Evolutionary conservation across 2,113 vertebrate genomes (phyloP), one percentile per base, ranked within the genome.

Genomic region (Rostratula benghalensis): DNA sequence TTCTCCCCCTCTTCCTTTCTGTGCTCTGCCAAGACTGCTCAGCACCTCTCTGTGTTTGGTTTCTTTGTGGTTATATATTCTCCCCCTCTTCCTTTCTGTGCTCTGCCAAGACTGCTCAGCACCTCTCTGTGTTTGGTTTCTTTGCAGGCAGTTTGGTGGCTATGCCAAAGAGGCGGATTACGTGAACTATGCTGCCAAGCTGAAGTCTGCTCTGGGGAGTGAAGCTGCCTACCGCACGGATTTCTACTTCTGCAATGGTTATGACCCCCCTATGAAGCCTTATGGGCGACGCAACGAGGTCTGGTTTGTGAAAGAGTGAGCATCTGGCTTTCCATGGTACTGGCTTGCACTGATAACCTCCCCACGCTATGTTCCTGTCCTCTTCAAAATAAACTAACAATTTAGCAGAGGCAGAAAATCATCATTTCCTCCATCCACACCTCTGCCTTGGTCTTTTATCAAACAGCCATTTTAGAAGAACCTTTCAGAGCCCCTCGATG

Each of bases 241-340:
- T 88, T 93, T 98, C 94, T 99, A 99, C 96, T 97, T 99, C 94
- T 99, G 99, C 94, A 98, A 98, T 5, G 98, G 98, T 19, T 99
- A 99, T 0, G 98, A 99, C 93, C 98, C 99, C 1, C 99, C 98
- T 5, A 98, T 99, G 97, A 99, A 99, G 95, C 99, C 98, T 75
- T 99, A 99, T 0, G 98, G 98, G 81, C 98, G 99, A 23, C 98
- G 98, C 67, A 99, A 99, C 5, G 99, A 99, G 95, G 97, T 99
- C 93, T 99, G 99, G 99, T 98, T 99, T 79, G 95, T 99, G 94
- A 99, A 99, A 91, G 97, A 98, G 35, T 98, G 96, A 98, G 78
- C 46, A 3, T 43, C 61, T 82, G 76, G 60, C 15, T 65, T 43
- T 11, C 16, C 0, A 1, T 37, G 22, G 15, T 53, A 8, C 50